Conservation (phyloP, 2,113 vertebrate species). For the Phrynosoma blainvillii region DNA sequence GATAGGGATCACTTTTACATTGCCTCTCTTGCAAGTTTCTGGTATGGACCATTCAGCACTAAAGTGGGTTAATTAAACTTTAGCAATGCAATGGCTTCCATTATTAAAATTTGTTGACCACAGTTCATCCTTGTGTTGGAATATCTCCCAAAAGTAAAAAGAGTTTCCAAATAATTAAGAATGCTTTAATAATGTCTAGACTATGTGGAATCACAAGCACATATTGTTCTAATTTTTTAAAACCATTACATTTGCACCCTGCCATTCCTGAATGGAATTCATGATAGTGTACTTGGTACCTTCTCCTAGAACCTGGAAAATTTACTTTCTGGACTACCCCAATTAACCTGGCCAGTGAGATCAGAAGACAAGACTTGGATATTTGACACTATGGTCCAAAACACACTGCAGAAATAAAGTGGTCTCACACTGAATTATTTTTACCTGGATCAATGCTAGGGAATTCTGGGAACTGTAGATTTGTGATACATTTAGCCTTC, state of each 20-base stretch:
- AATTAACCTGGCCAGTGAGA: too few relatives aligned
- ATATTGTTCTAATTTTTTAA: neutral
- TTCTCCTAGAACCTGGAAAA: neutral
- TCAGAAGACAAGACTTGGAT: too few relatives aligned
- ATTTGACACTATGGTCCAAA: too few relatives aligned
- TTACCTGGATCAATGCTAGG: too few relatives aligned
- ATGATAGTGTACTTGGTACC: neutral
- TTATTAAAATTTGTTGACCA: neutral
- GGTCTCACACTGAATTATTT: too few relatives aligned
- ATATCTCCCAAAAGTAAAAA: neutral
- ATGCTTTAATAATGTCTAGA: neutral
- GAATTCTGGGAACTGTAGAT: too few relatives aligned
- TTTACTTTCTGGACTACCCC: too few relatives aligned
- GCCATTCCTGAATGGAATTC: neutral
- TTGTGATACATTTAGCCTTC: too few relatives aligned
- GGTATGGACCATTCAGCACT: neutral
- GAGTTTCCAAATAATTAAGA: neutral
- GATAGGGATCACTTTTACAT: neutral
- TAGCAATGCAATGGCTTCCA: neutral
- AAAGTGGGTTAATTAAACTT: conserved; percentile 13
- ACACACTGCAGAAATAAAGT: too few relatives aligned
- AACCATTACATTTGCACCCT: neutral
- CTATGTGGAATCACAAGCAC: neutral
- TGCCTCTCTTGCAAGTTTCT: neutral
- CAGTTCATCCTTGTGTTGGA: neutral